phyloP scores from a whole-genome alignment of 2,113 vertebrate species.

The Oxyura jamaicensis region DNA sequence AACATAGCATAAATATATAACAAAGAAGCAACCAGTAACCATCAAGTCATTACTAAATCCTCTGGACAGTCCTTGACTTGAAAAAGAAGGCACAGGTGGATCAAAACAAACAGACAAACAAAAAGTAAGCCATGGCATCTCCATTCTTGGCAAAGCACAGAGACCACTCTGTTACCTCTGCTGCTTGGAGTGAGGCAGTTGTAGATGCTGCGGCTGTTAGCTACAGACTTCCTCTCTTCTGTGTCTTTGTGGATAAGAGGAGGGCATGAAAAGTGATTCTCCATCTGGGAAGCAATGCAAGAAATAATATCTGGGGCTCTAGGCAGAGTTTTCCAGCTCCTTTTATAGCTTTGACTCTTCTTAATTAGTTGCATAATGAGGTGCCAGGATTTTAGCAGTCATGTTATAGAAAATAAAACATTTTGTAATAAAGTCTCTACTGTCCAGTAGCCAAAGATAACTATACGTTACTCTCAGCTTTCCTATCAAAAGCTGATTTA shows the following conservation, averaged over 20 bases:
- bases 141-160: conserved; percentile 15
- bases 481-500: conserved; percentile 29
- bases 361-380: background rate
- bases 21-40: conserved; percentile 9
- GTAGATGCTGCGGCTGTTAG: background rate
- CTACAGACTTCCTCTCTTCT: background rate
- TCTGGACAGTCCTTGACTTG: background rate
- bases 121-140: background rate
- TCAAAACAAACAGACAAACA: background rate
- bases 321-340: background rate
- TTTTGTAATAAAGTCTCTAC: conserved; percentile 9
- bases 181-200: background rate
- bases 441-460: conserved; percentile 21
- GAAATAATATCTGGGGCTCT: background rate
- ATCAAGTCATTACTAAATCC: conserved; percentile 13
- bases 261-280: background rate
- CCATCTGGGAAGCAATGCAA: background rate
- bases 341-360: background rate
- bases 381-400: conserved; percentile 20
- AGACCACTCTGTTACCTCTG: background rate
- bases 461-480: conserved; percentile 25
- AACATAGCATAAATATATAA: conserved; percentile 18
- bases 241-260: background rate
- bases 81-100: conserved; percentile 29
- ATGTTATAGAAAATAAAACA: background rate